These are phyloP conservation scores for Caenorhabditis wallacei DNA, from an alignment of 2,888 invertebrate genomes.

Conservation along the genomic window DNA sequence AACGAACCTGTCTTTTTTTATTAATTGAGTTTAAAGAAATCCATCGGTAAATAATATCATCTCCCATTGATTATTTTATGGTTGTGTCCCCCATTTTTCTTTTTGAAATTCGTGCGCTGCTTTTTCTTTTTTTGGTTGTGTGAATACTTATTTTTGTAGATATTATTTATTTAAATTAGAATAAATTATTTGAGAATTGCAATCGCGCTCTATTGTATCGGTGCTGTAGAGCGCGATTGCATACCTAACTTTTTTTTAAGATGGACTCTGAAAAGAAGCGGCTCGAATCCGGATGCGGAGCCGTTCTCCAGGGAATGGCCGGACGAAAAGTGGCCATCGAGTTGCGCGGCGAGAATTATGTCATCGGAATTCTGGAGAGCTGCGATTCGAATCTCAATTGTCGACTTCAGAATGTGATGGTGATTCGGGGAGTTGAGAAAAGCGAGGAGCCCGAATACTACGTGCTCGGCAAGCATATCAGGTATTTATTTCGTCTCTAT, in stretches of 20 bases:
- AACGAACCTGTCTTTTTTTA: slow-evolving; percentile 35
- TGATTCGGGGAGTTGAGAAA: slow-evolving; percentile 30
- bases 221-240: too few relatives aligned
- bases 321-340: slow-evolving; percentile 55
- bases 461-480: slow-evolving; percentile 39
- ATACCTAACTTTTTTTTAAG: too few relatives aligned
- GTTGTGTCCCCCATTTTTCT: slow-evolving; percentile 20
- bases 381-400: slow-evolving; percentile 49
- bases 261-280: slow-evolving; percentile 16
- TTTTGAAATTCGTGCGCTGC: slow-evolving; percentile 35
- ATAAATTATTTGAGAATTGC: slow-evolving; percentile 16
- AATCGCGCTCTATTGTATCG: too few relatives aligned
- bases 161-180: neutral
- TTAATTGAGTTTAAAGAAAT: slow-evolving; percentile 9
- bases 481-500: too few relatives aligned
- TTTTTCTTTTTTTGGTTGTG: too few relatives aligned
- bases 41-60: slow-evolving; percentile 42
- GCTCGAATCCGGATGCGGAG: slow-evolving; percentile 37
- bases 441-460: slow-evolving; percentile 18
- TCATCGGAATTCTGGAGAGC: slow-evolving; percentile 44
- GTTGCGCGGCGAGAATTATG: slow-evolving; percentile 49
- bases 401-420: slow-evolving; percentile 25
- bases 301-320: slow-evolving; percentile 56
- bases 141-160: slow-evolving; percentile 34
- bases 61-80: slow-evolving; percentile 10